Conservation (phyloP, 2,797 vertebrate genomes). For the Sardinella longiceps region DNA sequence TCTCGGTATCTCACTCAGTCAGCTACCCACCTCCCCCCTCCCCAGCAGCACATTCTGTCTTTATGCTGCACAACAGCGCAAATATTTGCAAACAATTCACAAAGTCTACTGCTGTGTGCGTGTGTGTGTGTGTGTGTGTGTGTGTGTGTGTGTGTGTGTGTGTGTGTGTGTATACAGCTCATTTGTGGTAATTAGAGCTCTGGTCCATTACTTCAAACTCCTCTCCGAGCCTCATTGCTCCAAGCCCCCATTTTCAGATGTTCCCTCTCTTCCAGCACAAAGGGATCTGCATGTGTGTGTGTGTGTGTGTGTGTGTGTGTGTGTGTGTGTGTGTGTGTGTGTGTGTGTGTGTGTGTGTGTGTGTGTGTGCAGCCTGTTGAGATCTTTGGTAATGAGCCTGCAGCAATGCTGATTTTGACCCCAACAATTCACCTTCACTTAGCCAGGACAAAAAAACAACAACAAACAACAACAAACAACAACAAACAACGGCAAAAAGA, state of each 20-base stretch:
- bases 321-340: too few species aligned
- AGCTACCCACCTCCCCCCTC: constrained; percentile 50
- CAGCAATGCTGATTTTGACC: not conserved
- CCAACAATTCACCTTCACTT: not conserved
- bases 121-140: constrained; percentile 38
- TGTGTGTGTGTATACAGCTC: constrained; percentile 64
- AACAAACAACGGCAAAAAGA: too few species aligned
- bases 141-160: constrained; percentile 59
- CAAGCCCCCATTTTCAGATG: not conserved
- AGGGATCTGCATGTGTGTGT: not conserved
- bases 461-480: not conserved
- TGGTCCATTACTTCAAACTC: constrained; percentile 54
- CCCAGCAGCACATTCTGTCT: constrained; percentile 49
- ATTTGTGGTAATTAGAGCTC: constrained; percentile 65
- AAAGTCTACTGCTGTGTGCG: constrained; percentile 1
- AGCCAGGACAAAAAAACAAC: not conserved
- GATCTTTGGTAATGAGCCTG: not conserved
- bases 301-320: too few species aligned
- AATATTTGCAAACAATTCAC: constrained; percentile 72
- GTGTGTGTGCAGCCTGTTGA: not conserved
- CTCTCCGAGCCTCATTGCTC: not conserved
- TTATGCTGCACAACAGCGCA: constrained; percentile 62
- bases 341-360: too few species aligned
- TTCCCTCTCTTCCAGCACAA: not conserved
- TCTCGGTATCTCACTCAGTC: constrained; percentile 14